A percentile compares a stretch with the other conserved stretches of the same genome.
Conservation (phyloP, 2,797 vertebrate genomes). For the Naso thynnoides region DNA sequence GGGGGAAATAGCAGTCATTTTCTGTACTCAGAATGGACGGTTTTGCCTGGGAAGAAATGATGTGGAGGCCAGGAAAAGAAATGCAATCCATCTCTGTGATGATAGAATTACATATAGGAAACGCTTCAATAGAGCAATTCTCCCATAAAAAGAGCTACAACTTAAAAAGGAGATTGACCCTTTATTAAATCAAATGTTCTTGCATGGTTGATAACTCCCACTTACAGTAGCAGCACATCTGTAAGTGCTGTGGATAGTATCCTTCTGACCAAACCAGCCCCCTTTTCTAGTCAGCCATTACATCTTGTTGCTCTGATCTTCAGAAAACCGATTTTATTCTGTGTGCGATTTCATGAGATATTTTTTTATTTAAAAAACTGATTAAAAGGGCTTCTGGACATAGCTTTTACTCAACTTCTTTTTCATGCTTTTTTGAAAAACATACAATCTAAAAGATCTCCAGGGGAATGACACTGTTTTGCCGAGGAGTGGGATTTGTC, state of each 20-base stretch:
- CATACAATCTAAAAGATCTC: constrained; percentile 28
- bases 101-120: constrained; percentile 85
- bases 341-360: neutral
- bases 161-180: constrained; percentile 84
- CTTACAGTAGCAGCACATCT: constrained; percentile 76
- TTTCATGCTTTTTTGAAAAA: constrained; percentile 31
- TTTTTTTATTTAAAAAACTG: constrained; percentile 10
- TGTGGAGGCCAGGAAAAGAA: constrained; percentile 77
- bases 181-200: constrained; percentile 86
- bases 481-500: constrained; percentile 30
- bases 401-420: constrained; percentile 13
- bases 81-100: constrained; percentile 82
- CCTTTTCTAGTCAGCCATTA: constrained; percentile 48
- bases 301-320: constrained; percentile 39
- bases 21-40: constrained; percentile 72
- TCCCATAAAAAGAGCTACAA: constrained; percentile 80
- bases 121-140: constrained; percentile 81
- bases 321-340: constrained; percentile 34
- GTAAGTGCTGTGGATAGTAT: constrained; percentile 79
- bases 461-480: constrained; percentile 30
- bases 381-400: constrained; percentile 40
- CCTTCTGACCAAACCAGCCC: constrained; percentile 75
- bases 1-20: constrained; percentile 84
- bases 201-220: constrained; percentile 82
- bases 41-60: constrained; percentile 78